Evolutionary conservation across 2,113 vertebrate genomes (phyloP).

Genomic region (Cyanocitta stelleri): DNA sequence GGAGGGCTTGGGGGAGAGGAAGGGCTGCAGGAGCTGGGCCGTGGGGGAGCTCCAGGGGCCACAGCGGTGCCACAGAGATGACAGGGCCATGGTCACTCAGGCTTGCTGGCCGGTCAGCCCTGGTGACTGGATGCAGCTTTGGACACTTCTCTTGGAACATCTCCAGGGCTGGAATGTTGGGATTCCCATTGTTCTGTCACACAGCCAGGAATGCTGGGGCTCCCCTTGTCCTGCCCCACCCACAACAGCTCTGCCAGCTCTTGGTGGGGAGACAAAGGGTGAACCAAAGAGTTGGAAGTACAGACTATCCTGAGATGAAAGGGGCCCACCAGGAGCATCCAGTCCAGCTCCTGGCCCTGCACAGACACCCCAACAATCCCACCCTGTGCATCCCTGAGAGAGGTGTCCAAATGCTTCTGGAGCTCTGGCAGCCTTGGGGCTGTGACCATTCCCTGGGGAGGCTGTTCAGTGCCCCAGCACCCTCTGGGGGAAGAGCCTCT

Average conservation of each 20-base stretch:
- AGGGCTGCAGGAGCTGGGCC: not conserved
- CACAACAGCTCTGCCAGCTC: not conserved
- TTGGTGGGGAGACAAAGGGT: not conserved
- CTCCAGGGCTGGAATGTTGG: not conserved
- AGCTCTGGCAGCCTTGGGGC: not conserved
- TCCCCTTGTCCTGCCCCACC: not conserved
- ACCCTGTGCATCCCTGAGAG: not conserved
- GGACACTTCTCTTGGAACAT: accelerated
- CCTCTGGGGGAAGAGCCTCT: not conserved
- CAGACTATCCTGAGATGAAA: too few relatives aligned
- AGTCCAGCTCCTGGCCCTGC: not conserved
- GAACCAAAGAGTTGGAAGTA: not conserved
- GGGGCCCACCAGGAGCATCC: not conserved
- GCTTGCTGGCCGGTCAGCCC: not conserved
- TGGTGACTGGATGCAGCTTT: not conserved
- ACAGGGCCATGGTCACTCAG: not conserved
- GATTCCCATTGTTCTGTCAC: not conserved
- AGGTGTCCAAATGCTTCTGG: accelerated
- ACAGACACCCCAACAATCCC: not conserved
- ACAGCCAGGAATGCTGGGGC: not conserved
- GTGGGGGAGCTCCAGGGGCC: not conserved
- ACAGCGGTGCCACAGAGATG: not conserved
- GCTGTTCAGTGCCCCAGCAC: accelerated
- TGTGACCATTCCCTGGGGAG: not conserved
- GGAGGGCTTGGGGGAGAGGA: not conserved